Conservation (phyloP, 2,113 vertebrate genomes). For the Elgaria multicarinata region DNA sequence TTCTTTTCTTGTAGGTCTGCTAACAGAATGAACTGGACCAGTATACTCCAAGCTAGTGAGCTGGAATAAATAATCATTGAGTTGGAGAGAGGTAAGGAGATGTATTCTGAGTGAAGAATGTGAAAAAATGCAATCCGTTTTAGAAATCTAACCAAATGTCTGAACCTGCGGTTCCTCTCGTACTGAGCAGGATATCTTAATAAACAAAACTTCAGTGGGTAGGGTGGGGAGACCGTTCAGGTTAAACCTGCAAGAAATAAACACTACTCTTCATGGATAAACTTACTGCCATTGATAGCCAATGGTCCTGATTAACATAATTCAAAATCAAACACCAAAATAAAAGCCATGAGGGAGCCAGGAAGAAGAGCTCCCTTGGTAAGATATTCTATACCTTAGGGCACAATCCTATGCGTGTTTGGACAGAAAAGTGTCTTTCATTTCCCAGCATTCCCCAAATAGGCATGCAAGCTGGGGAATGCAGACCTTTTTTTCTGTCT, state of each 20-base stretch:
- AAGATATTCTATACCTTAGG: not conserved
- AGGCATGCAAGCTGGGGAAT: too few relatives aligned
- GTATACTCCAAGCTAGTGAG: not conserved
- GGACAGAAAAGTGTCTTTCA: too few relatives aligned
- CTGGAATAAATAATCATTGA: not conserved
- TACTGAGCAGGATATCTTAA: not conserved
- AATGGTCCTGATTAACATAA: not conserved
- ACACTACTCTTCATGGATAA: not conserved
- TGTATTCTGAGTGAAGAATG: not conserved
- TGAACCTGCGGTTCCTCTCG: too few relatives aligned
- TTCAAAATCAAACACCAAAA: not conserved
- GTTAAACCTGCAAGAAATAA: not conserved
- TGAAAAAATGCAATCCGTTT: not conserved
- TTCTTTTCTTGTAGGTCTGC: not conserved
- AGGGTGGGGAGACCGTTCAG: not conserved
- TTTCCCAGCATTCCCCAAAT: too few relatives aligned
- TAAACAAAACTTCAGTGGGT: not conserved
- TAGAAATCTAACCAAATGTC: too few relatives aligned
- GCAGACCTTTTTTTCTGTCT: too few relatives aligned
- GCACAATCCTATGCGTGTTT: too few relatives aligned
- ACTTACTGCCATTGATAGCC: not conserved
- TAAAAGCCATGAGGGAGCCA: not conserved
- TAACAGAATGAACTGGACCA: conserved; percentile 35
- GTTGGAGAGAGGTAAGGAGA: not conserved
- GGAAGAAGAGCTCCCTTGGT: not conserved